Base-by-base conservation (phyloP, 2,888 invertebrate genomes). In the Loripinus fragilis region DNA sequence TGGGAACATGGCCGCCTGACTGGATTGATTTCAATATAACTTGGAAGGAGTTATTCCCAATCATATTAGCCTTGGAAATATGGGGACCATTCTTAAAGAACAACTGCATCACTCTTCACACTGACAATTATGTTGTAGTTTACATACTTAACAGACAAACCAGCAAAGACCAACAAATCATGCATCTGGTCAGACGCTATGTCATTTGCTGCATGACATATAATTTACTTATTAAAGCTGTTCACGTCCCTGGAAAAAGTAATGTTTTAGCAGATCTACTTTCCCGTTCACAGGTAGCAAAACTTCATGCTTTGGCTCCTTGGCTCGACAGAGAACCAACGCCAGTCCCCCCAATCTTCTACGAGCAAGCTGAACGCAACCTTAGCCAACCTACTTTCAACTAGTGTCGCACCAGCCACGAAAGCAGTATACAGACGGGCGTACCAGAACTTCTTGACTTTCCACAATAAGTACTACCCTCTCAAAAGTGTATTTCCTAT, bases 1-100 rank as follows among this genome's bases (percentile, higher is more conserved):
- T 38, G 45, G 72, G 65, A 2, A 2, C 20, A 7, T 81, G 81
- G 77, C 69, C 69, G n/a, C n/a, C n/a, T n/a, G n/a, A n/a, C n/a
- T n/a, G n/a, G n/a, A n/a, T n/a, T 12, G 20, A 0, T 25, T n/a
- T n/a, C n/a, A n/a, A n/a, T n/a, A 74, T 74, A 2, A 74, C 74
- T 25, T 68, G 41, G n/a, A 71, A 71, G 33, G 60, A 71, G 38
- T 20, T 70, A 10, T 55, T 71, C 25, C 71, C 71, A 0, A 71
- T 80, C 7, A 30, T 48, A 2, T 10, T 69, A 12, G 64, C 64
- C 15, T 45, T 72, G n/a, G 48, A 72, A 33, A 48, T 65, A 17
- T 71, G 71, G 71, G 71, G 71, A 38, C 10, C n/a, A 1, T 15
- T 38, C 1, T 25, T 67, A 2, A 23, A n/a, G 2, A 25, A 67